A percentile compares a stretch with the other conserved stretches of the same genome.
These are phyloP conservation scores for Euplagia quadripunctaria DNA, from an alignment of 2,888 invertebrate genomes.

Conservation along the genomic window DNA sequence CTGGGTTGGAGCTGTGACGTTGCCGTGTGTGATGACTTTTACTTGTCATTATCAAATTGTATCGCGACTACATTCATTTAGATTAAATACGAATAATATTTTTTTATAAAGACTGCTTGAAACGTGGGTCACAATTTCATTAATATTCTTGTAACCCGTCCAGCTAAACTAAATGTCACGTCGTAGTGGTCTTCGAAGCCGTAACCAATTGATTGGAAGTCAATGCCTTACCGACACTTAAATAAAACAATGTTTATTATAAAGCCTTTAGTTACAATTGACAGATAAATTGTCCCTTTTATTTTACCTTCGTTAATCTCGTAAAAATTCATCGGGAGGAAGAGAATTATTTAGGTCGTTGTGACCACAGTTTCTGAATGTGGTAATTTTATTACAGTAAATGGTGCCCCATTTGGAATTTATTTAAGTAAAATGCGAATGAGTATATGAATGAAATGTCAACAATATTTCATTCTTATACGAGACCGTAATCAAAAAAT, in stretches of 20 bases:
- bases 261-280: background rate
- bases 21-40: no score
- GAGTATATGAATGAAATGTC: background rate
- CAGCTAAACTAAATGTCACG: no score
- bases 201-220: no score
- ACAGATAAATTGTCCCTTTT: background rate
- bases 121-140: no score
- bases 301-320: background rate
- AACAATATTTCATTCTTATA: background rate
- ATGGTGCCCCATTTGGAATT: background rate
- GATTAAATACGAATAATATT: background rate
- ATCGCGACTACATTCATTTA: no score
- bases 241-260: background rate
- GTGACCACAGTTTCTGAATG: background rate
- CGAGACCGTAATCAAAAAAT: background rate
- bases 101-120: no score
- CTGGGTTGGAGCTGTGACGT: no score
- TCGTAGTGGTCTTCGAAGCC: no score
- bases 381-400: background rate
- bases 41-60: no score
- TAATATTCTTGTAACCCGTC: no score
- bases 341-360: conserved; percentile 2
- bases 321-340: conserved; percentile 3
- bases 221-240: background rate
- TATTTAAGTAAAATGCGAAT: background rate